Evolutionary conservation across 1,140 invertebrate genomes (phyloP), one percentile per base, ranked within the genome.

Genomic region (Pseudomyrmex sp.): DNA sequence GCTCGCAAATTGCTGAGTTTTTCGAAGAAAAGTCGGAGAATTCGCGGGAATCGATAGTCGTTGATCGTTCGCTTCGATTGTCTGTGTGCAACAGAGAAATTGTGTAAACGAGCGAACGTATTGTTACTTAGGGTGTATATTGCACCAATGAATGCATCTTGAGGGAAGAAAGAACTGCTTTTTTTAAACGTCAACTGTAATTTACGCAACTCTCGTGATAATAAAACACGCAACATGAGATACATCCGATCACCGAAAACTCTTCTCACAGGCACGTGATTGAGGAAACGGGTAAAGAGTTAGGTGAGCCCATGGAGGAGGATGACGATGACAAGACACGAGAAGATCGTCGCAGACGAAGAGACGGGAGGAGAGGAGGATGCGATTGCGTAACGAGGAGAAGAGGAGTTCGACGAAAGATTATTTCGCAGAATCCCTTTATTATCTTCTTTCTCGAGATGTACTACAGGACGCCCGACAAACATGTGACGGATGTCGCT

Each of bases 391-490:
- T 20, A 9, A 46, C 1, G 52, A 65, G n/a, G 56, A 72, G 61
- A 2, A 68, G 10, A 48, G 74, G 50, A 56, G 86, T 48, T 4
- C 83, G 2, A 18, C n/a, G 52, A 35, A 50, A 15, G 46, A 56
- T 61, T 13, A 1, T 73, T 3, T 90, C 89, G 15, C 9, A 52
- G 2, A 93, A 94, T 87, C 91, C 91, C 0, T 94, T 92, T 65
- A 90, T 93, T 13, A 89, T 91, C 2, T 93, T 92, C 74, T 94
- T 90, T 48, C 72, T 93, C 56, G 87, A 89, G 54, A 88, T 91
- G 85, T 92, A 90, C 48, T 90, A 56, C 23, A 86, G 89, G 13
- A 75, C 59, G 20, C 87, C 90, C 0, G 84, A 61, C 0, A 85
- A 83, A 59, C 85, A 48, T 8, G 88, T 93, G 1, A 85, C 91